Evolutionary conservation across 2,797 vertebrate genomes (phyloP).

Genomic region (Chiloscyllium punctatum): DNA sequence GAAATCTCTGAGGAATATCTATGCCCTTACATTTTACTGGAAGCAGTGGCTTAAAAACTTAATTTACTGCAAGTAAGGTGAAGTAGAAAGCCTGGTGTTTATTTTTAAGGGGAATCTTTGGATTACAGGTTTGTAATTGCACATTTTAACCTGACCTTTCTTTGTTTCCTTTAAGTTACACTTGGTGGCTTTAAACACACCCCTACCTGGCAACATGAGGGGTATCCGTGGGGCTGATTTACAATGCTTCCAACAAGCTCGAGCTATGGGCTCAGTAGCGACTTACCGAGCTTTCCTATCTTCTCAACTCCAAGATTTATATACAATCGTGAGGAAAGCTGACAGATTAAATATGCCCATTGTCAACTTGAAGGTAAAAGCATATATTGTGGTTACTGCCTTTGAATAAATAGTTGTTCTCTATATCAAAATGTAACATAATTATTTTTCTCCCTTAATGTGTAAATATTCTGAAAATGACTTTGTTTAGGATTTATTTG

Average conservation of each 20-base stretch:
- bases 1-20: not conserved
- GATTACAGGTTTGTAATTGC: not conserved
- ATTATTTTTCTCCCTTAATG: not conserved
- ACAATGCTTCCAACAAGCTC: conserved; percentile 84
- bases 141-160: conserved; percentile 17
- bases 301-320: conserved; percentile 82
- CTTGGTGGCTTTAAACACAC: conserved; percentile 82
- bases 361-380: conserved; percentile 84
- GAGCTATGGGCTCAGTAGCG: conserved; percentile 72
- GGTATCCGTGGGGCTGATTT: conserved; percentile 65
- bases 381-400: not conserved
- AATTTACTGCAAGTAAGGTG: not conserved
- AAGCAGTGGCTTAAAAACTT: not conserved
- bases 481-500: not conserved
- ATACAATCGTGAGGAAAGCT: conserved; percentile 75
- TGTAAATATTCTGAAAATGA: not conserved
- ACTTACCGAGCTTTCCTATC: conserved; percentile 88
- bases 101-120: not conserved
- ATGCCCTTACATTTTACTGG: not conserved
- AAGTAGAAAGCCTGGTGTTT: not conserved
- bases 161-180: conserved; percentile 63
- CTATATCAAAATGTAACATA: not conserved
- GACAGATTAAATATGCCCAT: conserved; percentile 73
- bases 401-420: no score
- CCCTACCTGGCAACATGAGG: conserved; percentile 73